phyloP scores from a whole-genome alignment of 2,113 vertebrate species.

The Phalacrocorax aristotelis region DNA sequence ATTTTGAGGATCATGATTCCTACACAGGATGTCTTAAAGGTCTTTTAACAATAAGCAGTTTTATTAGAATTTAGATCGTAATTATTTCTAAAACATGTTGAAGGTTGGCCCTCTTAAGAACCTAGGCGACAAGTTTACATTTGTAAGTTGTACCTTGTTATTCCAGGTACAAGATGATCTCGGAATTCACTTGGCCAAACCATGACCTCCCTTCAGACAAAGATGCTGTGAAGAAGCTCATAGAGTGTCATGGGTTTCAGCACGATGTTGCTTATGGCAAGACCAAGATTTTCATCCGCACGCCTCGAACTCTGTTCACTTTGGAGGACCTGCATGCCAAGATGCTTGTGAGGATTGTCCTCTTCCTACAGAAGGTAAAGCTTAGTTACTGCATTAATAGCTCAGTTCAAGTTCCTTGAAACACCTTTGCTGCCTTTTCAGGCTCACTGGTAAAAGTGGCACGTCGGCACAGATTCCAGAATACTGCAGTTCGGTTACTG shows the following conservation, averaged over 20 bases:
- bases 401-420: not conserved
- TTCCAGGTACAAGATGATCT: conserved; percentile 97
- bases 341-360: conserved; percentile 91
- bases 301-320: conserved; percentile 90
- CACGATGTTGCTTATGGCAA: conserved; percentile 93
- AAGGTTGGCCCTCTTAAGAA: not conserved
- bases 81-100: not conserved
- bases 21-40: not conserved
- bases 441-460: not conserved
- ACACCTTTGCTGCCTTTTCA: not conserved
- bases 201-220: conserved; percentile 89
- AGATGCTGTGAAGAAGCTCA: conserved; percentile 86
- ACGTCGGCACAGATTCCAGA: not conserved
- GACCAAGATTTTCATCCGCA: conserved; percentile 96
- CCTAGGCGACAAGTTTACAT: accelerated
- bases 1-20: not conserved
- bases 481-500: not conserved
- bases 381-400: not conserved
- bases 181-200: conserved; percentile 96
- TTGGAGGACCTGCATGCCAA: conserved; percentile 90
- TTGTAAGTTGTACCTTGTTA: not conserved
- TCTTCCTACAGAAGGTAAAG: conserved; percentile 97
- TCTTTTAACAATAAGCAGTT: not conserved
- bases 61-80: not conserved
- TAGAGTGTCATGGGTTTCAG: conserved; percentile 88